A percentile compares a stretch with the other conserved stretches of the same genome.
phyloP scores from a whole-genome alignment of 53 echinoderm and acorn worm genomes.

The Paracentrotus lividus region DNA sequence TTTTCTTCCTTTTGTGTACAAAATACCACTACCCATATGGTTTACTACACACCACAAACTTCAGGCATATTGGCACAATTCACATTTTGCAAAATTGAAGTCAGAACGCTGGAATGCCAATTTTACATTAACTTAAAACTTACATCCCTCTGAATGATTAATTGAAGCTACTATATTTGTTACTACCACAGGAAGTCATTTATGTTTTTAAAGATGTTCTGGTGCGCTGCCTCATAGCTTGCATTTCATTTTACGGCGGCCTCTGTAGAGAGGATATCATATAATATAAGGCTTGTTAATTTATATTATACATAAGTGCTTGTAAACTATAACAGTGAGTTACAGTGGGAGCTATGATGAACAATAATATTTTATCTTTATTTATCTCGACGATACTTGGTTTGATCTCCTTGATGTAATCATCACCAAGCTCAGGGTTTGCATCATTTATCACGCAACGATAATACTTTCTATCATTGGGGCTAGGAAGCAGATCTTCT shows the following conservation, averaged over 20 bases:
- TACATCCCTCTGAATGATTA: not conserved
- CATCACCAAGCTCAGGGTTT: not conserved
- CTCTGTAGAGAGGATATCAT: not conserved
- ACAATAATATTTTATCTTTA: not conserved
- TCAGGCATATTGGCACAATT: not conserved
- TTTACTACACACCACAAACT: not conserved
- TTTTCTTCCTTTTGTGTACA: not conserved
- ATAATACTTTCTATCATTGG: not conserved
- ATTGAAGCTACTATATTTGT: not conserved
- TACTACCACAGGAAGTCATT: not conserved
- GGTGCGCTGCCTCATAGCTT: not conserved
- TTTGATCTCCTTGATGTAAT: not conserved
- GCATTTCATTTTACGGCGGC: not conserved
- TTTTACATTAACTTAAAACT: not conserved
- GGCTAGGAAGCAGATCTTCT: not conserved
- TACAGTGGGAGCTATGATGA: too few species aligned
- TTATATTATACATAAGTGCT: too few species aligned
- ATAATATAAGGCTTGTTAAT: not conserved
- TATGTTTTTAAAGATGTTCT: not conserved
- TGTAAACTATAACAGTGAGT: too few species aligned
- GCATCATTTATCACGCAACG: not conserved
- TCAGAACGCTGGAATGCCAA: slow-evolving; percentile 16
- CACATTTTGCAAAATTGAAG: not conserved
- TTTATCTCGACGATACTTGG: not conserved
- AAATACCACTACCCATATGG: not conserved